These are phyloP conservation scores for Magallana angulata DNA, from an alignment of 1,140 invertebrate genomes.

Conservation along the genomic window DNA sequence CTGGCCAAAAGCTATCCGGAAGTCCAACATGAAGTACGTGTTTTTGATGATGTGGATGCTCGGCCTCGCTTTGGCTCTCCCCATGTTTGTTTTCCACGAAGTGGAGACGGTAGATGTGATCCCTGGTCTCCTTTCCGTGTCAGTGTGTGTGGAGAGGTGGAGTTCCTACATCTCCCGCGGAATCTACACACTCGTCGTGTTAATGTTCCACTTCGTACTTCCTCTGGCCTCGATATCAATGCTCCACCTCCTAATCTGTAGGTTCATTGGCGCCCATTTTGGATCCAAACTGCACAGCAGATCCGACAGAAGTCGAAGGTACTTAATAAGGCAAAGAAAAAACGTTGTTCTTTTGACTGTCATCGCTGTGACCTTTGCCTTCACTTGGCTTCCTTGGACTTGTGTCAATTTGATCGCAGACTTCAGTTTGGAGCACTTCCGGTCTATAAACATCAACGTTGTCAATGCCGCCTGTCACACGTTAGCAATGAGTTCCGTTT, in stretches of 20 bases:
- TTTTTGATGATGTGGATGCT: conserved; percentile 71
- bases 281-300: conserved; percentile 41
- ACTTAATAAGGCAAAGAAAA: conserved; percentile 81
- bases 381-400: conserved; percentile 82
- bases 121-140: conserved; percentile 52
- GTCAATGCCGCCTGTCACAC: conserved; percentile 82
- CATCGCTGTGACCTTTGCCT: conserved; percentile 80
- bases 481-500: conserved; percentile 82
- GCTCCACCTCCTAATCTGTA: conserved; percentile 73
- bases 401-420: conserved; percentile 81
- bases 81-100: conserved; percentile 76
- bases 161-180: conserved; percentile 53
- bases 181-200: conserved; percentile 69
- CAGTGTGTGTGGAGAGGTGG: conserved; percentile 73
- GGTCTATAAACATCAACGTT: conserved; percentile 76
- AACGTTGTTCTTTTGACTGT: conserved; percentile 81
- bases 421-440: conserved; percentile 67
- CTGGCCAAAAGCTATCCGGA: conserved; percentile 43
- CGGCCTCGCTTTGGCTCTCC: conserved; percentile 74
- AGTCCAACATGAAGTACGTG: conserved; percentile 43
- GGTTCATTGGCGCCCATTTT: conserved; percentile 78
- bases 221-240: conserved; percentile 74
- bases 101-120: conserved; percentile 72
- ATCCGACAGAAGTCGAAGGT: conserved; percentile 34
- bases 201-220: conserved; percentile 71